These are phyloP conservation scores for Mesochorus sp. DNA, from an alignment of 2,888 invertebrate species.

Conservation along the genomic window DNA sequence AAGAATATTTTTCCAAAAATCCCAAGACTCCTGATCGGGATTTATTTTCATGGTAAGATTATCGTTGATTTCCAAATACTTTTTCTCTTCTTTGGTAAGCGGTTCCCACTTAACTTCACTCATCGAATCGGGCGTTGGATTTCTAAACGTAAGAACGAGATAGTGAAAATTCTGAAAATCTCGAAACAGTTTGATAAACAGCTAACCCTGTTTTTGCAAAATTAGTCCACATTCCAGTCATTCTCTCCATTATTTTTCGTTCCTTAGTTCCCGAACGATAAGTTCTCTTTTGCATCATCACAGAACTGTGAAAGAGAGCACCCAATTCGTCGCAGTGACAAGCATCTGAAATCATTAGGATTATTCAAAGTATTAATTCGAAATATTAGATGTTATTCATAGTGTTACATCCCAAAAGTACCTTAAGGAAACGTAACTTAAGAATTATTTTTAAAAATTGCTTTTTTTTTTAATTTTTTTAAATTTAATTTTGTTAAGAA, in stretches of 20 bases:
- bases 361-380: not conserved
- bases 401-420: too few relatives aligned
- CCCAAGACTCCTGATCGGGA: conserved; percentile 57
- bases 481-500: too few relatives aligned
- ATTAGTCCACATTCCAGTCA: conserved; percentile 74
- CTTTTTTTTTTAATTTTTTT: too few relatives aligned
- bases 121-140: conserved; percentile 71
- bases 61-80: conserved; percentile 69
- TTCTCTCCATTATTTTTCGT: conserved; percentile 66
- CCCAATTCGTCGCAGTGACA: conserved; percentile 86
- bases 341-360: conserved; percentile 80
- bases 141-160: conserved; percentile 51
- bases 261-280: conserved; percentile 67
- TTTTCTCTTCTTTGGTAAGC: conserved; percentile 53
- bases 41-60: conserved; percentile 52
- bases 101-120: conserved; percentile 69
- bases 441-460: too few relatives aligned
- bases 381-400: not conserved
- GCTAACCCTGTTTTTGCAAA: conserved; percentile 75
- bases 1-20: conserved; percentile 65
- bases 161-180: not conserved
- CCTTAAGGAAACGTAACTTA: too few relatives aligned
- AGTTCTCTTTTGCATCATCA: conserved; percentile 50
- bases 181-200: not conserved
- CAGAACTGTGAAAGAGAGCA: conserved; percentile 83